Percentiles rank a stretch among this genome's conserved stretches.
Conservation (phyloP, 2,888 invertebrate genomes). For the Hydroisotoma schaefferi region DNA sequence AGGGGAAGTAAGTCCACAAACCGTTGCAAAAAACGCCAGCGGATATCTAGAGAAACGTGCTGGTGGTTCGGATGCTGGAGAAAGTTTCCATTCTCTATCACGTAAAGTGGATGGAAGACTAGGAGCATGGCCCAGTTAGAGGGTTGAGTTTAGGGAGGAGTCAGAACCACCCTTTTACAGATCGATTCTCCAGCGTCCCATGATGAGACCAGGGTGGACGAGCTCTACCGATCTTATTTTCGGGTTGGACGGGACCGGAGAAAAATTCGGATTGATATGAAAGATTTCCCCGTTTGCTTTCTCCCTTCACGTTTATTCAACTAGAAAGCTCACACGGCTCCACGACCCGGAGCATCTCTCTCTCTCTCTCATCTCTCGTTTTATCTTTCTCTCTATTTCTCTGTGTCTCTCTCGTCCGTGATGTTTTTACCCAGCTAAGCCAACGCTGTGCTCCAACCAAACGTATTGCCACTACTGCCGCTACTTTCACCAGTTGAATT, state of each 20-base stretch:
- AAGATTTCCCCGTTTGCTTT: slow-evolving; percentile 18
- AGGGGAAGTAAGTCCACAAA: neutral
- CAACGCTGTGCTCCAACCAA: no score
- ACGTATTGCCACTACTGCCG: no score
- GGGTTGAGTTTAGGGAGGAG: slow-evolving; percentile 14
- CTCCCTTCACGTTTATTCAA: slow-evolving; percentile 18
- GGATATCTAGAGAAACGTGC: neutral
- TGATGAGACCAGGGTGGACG: slow-evolving; percentile 9
- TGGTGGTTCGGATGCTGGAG: neutral
- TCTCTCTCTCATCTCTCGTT: slow-evolving; percentile 12
- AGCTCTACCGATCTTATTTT: slow-evolving; percentile 9
- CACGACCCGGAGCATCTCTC: slow-evolving; percentile 14
- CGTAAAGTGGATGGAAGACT: neutral
- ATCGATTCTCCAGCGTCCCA: slow-evolving; percentile 26
- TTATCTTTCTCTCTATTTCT: no score
- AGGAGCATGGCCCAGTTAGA: slow-evolving; percentile 15
- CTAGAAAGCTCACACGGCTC: slow-evolving; percentile 18
- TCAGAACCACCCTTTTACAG: neutral
- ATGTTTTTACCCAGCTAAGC: no score
- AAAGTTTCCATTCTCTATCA: neutral
- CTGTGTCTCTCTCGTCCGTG: no score
- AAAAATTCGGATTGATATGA: no score
- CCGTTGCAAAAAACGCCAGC: neutral
- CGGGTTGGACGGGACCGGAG: slow-evolving; percentile 15
- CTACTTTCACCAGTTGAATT: slow-evolving; percentile 22